A percentile compares a stretch with the other conserved stretches of the same genome.
Conservation (phyloP, 2,113 vertebrate species). For the Passer montanus region DNA sequence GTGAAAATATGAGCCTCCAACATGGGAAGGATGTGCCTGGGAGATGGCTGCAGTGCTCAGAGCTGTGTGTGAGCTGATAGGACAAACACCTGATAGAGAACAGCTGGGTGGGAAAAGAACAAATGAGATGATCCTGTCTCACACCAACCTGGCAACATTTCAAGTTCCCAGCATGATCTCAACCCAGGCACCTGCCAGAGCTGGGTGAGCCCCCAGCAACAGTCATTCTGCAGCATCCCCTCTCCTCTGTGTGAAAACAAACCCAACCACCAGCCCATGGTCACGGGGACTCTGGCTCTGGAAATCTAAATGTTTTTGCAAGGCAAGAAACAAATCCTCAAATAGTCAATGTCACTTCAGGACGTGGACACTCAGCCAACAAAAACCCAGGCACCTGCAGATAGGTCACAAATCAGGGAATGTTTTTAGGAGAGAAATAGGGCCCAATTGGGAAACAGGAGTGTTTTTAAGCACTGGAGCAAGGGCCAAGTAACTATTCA, state of each 20-base stretch:
- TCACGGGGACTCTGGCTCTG: neutral
- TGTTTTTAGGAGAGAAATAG: neutral
- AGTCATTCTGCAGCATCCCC: neutral
- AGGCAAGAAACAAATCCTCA: neutral
- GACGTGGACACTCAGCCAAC: neutral
- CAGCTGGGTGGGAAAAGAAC: neutral
- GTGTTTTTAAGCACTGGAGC: neutral
- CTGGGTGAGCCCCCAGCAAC: neutral
- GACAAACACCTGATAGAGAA: neutral
- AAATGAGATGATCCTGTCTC: neutral
- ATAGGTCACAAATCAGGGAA: neutral
- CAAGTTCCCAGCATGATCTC: neutral
- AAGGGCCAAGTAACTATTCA: neutral
- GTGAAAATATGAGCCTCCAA: neutral
- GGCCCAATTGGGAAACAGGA: neutral
- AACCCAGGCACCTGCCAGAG: neutral
- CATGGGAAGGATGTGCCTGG: neutral
- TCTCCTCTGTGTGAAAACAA: neutral
- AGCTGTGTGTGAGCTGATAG: neutral
- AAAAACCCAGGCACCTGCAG: neutral
- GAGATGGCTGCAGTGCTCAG: neutral
- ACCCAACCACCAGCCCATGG: neutral
- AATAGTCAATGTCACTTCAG: neutral
- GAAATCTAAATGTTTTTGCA: neutral
- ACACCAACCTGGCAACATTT: neutral